Conservation (phyloP, 1,140 invertebrate species). For the Harpegnathos saltator region DNA sequence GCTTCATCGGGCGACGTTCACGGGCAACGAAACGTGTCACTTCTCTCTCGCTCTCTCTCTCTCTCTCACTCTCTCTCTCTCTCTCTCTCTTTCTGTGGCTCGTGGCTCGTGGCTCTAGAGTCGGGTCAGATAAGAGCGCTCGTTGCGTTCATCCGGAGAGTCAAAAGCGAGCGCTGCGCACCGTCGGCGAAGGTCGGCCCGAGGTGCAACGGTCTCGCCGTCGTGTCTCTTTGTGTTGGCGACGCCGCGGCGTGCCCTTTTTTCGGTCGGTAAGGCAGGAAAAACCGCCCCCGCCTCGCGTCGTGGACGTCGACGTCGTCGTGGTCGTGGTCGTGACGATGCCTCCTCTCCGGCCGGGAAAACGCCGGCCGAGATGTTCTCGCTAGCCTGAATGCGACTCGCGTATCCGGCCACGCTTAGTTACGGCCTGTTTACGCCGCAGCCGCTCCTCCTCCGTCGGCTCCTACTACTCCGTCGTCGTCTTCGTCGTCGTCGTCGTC, state of each 20-base stretch:
- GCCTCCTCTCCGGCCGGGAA: background rate
- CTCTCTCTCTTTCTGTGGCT: too few species aligned
- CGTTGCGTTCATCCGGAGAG: slow-evolving; percentile 28
- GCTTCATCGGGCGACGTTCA: slow-evolving; percentile 36
- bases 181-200: background rate
- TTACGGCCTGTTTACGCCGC: background rate
- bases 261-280: slow-evolving; percentile 70
- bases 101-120: background rate
- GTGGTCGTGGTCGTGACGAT: background rate
- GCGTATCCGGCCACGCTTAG: background rate
- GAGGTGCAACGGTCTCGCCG: background rate
- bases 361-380: slow-evolving; percentile 20
- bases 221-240: slow-evolving; percentile 26
- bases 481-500: background rate
- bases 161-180: slow-evolving; percentile 18
- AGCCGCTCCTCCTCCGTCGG: too few species aligned
- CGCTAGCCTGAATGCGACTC: background rate
- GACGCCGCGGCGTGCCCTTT: slow-evolving; percentile 65
- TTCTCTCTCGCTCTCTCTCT: background rate
- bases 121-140: slow-evolving; percentile 8
- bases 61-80: background rate
- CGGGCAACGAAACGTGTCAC: too few species aligned
- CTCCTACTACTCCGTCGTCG: too few species aligned
- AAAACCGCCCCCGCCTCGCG: slow-evolving; percentile 22
- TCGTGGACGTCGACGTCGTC: background rate